Conservation (phyloP, 2,113 vertebrate species). For the Dryoscopus gambensis region DNA sequence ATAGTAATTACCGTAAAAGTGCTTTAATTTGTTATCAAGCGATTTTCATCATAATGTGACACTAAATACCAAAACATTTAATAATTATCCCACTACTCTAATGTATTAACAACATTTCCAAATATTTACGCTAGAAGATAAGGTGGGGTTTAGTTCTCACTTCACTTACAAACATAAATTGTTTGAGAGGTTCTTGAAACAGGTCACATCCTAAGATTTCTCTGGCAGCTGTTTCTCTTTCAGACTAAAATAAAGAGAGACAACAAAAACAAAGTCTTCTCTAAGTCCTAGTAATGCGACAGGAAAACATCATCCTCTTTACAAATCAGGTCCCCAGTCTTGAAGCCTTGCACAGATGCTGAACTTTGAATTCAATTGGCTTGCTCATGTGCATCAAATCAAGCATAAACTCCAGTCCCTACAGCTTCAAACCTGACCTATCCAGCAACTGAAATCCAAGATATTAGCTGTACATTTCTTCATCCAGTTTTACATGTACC, state of each 20-base stretch:
- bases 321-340: neutral
- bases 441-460: neutral
- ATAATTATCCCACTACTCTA: conserved; percentile 44
- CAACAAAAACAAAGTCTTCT: neutral
- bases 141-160: conserved; percentile 10
- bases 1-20: conserved; percentile 41
- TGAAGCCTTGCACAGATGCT: conserved; percentile 30
- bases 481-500: neutral
- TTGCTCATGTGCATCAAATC: conserved; percentile 13
- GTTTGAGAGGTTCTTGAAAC: conserved; percentile 30
- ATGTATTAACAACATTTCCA: conserved; percentile 21
- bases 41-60: conserved; percentile 40
- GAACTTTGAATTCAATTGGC: conserved; percentile 39
- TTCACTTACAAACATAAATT: neutral
- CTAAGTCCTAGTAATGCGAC: neutral
- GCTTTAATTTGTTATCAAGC: conserved; percentile 51
- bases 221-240: conserved; percentile 13
- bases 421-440: conserved; percentile 36
- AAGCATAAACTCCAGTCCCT: conserved; percentile 25
- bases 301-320: neutral
- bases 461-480: neutral
- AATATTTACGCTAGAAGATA: conserved; percentile 13
- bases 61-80: conserved; percentile 51
- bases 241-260: neutral
- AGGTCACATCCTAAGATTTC: conserved; percentile 16